A percentile compares a stretch with the other conserved stretches of the same genome.
phyloP scores from a whole-genome alignment of 2,113 vertebrate species.

The Macheiramphus alcinus region DNA sequence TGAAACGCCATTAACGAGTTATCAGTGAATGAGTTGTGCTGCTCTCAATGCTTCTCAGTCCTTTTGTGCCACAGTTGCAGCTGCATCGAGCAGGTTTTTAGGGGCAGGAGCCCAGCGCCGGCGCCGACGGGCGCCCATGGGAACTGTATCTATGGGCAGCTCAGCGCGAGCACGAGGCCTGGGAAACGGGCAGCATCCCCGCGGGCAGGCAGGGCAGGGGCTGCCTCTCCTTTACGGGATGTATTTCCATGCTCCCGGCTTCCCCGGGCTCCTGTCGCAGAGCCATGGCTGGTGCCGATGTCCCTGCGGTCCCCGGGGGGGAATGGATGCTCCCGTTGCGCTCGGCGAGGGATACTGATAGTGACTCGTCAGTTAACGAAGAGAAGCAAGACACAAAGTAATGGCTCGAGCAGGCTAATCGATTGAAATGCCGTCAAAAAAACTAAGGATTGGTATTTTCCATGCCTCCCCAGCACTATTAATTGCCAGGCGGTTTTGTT shows the following conservation, averaged over 20 bases:
- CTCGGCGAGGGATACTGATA: neutral
- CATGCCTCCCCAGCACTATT: neutral
- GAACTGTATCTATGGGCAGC: neutral
- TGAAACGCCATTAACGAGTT: neutral
- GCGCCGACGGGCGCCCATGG: neutral
- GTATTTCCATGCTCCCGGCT: neutral
- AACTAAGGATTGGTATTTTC: neutral
- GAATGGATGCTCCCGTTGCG: neutral
- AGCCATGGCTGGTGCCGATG: neutral
- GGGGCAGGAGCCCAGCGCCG: neutral
- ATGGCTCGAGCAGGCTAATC: neutral
- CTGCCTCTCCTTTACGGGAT: neutral
- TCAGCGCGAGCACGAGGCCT: neutral
- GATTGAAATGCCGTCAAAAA: neutral
- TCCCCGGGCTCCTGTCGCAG: accelerated
- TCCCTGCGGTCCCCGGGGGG: neutral
- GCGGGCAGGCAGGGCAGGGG: neutral
- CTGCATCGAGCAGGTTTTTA: constrained; percentile 27
- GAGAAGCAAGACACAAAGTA: neutral
- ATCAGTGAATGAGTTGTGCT: constrained; percentile 57
- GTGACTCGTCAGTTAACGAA: neutral
- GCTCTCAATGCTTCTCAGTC: constrained; percentile 61
- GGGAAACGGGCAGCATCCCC: neutral
- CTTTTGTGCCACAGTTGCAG: constrained; percentile 50
- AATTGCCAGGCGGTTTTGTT: neutral